These are phyloP conservation scores for Aradophagus sp. DNA, from an alignment of 1,140 invertebrate species.

Conservation along the genomic window DNA sequence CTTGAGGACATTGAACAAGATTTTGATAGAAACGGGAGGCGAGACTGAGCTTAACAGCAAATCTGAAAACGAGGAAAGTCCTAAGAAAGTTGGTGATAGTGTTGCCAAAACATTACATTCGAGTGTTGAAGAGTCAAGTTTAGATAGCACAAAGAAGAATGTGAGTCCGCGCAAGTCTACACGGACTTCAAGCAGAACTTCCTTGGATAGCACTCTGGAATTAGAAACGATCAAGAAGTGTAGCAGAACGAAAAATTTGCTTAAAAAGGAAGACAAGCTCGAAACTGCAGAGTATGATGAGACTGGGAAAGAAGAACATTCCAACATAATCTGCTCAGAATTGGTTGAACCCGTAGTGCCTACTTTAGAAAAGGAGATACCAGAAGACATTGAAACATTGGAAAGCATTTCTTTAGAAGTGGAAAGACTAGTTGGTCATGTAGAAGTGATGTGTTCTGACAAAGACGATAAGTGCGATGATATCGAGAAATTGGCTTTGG, in stretches of 20 bases:
- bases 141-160: not conserved
- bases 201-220: slow-evolving; percentile 5
- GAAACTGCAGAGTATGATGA: slow-evolving; percentile 1
- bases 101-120: not conserved
- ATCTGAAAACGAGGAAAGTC: slow-evolving; percentile 3
- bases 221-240: slow-evolving; percentile 3
- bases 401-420: slow-evolving; percentile 67
- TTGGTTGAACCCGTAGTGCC: not conserved
- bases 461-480: slow-evolving; percentile 13
- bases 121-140: not conserved
- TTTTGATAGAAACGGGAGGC: slow-evolving; percentile 10
- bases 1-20: slow-evolving; percentile 48
- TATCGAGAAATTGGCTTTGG: slow-evolving; percentile 17
- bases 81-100: not conserved
- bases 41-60: slow-evolving; percentile 38
- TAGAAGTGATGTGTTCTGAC: not conserved
- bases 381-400: slow-evolving; percentile 62
- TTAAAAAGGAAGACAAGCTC: slow-evolving; percentile 18
- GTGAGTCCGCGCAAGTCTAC: slow-evolving; percentile 7
- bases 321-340: too few relatives aligned
- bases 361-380: not conserved
- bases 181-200: slow-evolving; percentile 2
- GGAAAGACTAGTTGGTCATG: slow-evolving; percentile 59
- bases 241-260: slow-evolving; percentile 5
- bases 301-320: not conserved